Evolutionary conservation across 2,888 invertebrate species (phyloP).

Genomic region (Hartigia nigra): DNA sequence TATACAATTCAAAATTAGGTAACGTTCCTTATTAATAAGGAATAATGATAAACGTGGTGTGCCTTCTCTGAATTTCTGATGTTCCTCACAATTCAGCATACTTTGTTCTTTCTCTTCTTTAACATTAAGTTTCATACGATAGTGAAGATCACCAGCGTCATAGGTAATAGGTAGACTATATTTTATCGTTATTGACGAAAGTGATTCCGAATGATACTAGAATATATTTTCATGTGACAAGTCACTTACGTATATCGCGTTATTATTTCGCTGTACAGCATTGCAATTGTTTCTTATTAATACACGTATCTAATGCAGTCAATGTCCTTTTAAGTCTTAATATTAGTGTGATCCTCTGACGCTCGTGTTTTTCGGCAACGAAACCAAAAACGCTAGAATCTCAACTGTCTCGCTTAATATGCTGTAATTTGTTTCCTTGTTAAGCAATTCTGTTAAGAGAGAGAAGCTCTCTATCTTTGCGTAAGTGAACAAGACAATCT

Average conservation of each 20-base stretch:
- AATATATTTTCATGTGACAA: background rate
- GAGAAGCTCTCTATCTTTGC: background rate
- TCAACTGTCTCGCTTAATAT: background rate
- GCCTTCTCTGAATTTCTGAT: constrained; percentile 49
- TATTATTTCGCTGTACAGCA: background rate
- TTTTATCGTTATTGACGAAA: background rate
- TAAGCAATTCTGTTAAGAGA: background rate
- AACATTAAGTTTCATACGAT: background rate
- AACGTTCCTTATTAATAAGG: constrained; percentile 38
- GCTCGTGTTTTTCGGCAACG: background rate
- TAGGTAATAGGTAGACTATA: background rate
- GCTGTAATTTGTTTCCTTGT: background rate
- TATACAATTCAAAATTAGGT: constrained; percentile 12
- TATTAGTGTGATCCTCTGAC: background rate
- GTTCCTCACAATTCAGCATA: constrained; percentile 31
- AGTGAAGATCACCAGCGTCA: background rate
- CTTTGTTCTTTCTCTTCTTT: background rate
- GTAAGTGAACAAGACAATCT: background rate
- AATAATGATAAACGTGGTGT: constrained; percentile 38
- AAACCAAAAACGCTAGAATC: background rate
- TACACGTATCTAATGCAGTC: background rate
- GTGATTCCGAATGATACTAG: background rate
- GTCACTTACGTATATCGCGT: background rate
- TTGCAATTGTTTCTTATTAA: background rate
- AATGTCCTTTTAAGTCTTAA: background rate